These are phyloP conservation scores for Pollenia griseotomentosa DNA, from an alignment of 2,888 invertebrate genomes.

Conservation along the genomic window DNA sequence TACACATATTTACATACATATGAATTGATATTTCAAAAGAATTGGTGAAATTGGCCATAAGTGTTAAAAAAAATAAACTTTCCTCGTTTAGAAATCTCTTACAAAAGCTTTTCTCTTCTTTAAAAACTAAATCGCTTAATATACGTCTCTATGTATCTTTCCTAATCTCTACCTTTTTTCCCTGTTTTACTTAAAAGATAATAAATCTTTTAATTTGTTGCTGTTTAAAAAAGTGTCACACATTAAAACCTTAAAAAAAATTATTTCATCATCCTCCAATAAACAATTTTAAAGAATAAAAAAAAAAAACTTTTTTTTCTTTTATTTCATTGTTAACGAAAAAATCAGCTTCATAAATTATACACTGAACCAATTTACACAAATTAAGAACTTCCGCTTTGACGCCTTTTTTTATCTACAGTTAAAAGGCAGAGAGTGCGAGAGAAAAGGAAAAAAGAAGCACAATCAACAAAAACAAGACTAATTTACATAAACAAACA, in stretches of 20 bases:
- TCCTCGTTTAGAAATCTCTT: not conserved
- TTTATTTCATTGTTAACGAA: slow-evolving; percentile 35
- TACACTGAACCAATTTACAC: slow-evolving; percentile 71
- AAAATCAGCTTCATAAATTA: slow-evolving; percentile 67
- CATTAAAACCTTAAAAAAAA: slow-evolving; percentile 44
- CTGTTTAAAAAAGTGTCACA: slow-evolving; percentile 63
- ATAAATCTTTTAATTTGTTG: slow-evolving; percentile 68
- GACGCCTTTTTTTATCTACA: slow-evolving; percentile 69
- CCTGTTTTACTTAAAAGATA: not conserved
- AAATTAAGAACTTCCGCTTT: slow-evolving; percentile 74
- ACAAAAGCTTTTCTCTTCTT: not conserved
- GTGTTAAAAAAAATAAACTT: no score
- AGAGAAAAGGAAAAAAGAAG: not conserved
- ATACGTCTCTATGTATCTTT: not conserved
- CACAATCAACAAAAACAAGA: slow-evolving; percentile 42
- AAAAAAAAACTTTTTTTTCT: not conserved
- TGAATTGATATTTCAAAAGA: no score
- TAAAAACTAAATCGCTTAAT: not conserved
- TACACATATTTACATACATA: no score
- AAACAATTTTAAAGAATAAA: slow-evolving; percentile 32
- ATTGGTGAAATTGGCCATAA: no score
- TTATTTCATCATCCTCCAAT: slow-evolving; percentile 6
- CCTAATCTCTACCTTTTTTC: not conserved
- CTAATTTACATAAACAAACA: slow-evolving; percentile 72
- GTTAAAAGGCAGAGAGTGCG: not conserved